Base-by-base conservation (phyloP, 2,113 vertebrate genomes). In the Neofelis nebulosa region DNA sequence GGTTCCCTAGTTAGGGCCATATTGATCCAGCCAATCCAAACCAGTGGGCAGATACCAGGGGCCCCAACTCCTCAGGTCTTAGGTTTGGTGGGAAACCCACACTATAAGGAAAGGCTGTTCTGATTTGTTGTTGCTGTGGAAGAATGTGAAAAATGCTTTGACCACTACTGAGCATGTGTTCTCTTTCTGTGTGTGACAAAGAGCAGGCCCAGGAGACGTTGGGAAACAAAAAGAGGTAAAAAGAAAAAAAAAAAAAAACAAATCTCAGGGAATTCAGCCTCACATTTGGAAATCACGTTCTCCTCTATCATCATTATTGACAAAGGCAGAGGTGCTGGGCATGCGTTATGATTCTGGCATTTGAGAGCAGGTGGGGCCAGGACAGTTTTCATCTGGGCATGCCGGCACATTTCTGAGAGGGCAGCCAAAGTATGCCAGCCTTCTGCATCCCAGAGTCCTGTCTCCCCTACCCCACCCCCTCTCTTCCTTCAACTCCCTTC, bases 101-200 rank as follows among this genome's bases (percentile, higher is more conserved):
- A 16, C 50, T 21, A 2, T 10, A 10, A 61, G 79, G 31, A 84
- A 36, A 82, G 23, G 65, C 89, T 82, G 33, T 31, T 63, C 25
- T 7, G 31, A 57, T 65, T 41, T 48, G 33, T 45, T 81, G 61
- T 31, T 55, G 57, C 48, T 23, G 5, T 36, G 31, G 50, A 45
- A 55, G 8, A 79, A 36, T 23, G 27, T 71, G 33, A 25, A 73
- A 91, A 68, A 18, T 29, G 38, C 63, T 79, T 69, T 79, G 36
- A 45, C 68, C 45, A 7, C 33, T 23, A 18, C 31, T 31, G 41
- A 89, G 8, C 36, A 87, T 55, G 61, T 48, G 27, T 48, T 52
- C 88, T 71, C 74, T 91, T 97, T 83, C 33, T 48, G 57, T 41
- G 21, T 18, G 48, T 27, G 83, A 82, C 50, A n/a, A 91, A 88